Evolutionary conservation across 2,888 invertebrate genomes (phyloP).

Genomic region (Nycteola revayana): DNA sequence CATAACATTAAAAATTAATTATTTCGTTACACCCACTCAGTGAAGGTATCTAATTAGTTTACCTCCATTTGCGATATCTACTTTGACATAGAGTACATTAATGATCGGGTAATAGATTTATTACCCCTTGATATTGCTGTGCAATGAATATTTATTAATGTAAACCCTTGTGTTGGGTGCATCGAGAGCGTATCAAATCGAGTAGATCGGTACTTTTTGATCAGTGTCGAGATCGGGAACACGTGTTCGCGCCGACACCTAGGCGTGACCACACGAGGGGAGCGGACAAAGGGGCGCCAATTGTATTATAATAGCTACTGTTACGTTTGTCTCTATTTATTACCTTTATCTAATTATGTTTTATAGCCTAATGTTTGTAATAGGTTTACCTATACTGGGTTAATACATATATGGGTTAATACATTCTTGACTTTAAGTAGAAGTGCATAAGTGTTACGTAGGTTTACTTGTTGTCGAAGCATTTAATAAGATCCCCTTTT

Average conservation of each 20-base stretch:
- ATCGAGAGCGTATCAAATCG: conserved; percentile 64
- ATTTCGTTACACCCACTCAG: too few species aligned
- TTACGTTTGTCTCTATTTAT: conserved; percentile 57
- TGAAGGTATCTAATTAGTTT: neutral
- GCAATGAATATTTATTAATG: conserved; percentile 47
- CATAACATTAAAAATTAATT: too few species aligned
- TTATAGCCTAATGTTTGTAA: too few species aligned
- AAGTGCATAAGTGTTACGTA: too few species aligned
- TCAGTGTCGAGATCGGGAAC: conserved; percentile 57
- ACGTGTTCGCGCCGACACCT: conserved; percentile 69
- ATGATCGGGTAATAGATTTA: conserved; percentile 27
- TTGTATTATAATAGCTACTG: conserved; percentile 63
- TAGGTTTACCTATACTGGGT: too few species aligned
- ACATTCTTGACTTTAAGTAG: too few species aligned
- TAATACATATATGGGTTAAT: conserved; percentile 2
- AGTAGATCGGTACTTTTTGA: conserved; percentile 52
- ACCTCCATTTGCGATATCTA: neutral
- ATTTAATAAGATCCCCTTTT: too few species aligned
- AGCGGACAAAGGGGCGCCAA: conserved; percentile 49
- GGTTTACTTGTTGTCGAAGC: too few species aligned
- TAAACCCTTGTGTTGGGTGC: conserved; percentile 52
- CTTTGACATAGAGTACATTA: neutral
- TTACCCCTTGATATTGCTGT: conserved; percentile 24
- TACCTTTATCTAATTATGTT: conserved; percentile 18
- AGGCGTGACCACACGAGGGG: conserved; percentile 55